Evolutionary conservation across 2,113 vertebrate species (phyloP), one percentile per base, ranked within the genome.

Genomic region (Porphyrio hochstetteri): DNA sequence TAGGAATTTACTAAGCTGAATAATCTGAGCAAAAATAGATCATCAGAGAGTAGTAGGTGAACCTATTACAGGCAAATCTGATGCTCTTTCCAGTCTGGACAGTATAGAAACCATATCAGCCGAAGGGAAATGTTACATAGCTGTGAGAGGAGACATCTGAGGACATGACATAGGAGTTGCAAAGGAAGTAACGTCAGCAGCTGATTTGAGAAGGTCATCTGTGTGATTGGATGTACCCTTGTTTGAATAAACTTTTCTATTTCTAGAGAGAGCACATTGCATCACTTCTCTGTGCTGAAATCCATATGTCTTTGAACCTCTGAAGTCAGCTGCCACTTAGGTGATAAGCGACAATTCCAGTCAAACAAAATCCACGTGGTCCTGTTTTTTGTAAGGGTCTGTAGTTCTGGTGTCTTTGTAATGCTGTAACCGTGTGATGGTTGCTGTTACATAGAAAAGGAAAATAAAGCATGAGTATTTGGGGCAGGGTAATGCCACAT

Each of bases 11-110:
- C 33, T 40, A 77, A 84, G 64, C 63, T 79, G 85, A 93, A 93
- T 92, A 70, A 90, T 75, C 75, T 90, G 88, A 90, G 90, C 75
- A 69, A 76, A 95, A 94, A 85, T 65, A 93, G 75, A 79, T 94
- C 48, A 28, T 44, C 79, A 80, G 82, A 88, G 75, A 85, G 82
- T 48, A 90, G 78, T 28, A 78, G 74, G 55, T 79, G 86, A 92
- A 90, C 52, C 70, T 76, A 28, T 77, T 92, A 57, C 59, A 3
- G 4, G 83, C 40, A 88, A 63, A 94, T 86, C 72, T 70, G 55
- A 82, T 83, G 71, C 69, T 94, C 27, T 67, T 82, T 42, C 36
- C 63, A 86, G 44, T 60, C 55, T 74, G 87, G 60, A 28, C 56
- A 46, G 56, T 25, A 31, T 24, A 78, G 72, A 13, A 19, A 36